Evolutionary conservation across 2,888 invertebrate genomes (phyloP), one percentile per base, ranked within the genome.

Genomic region (Halocaridina rubra): DNA sequence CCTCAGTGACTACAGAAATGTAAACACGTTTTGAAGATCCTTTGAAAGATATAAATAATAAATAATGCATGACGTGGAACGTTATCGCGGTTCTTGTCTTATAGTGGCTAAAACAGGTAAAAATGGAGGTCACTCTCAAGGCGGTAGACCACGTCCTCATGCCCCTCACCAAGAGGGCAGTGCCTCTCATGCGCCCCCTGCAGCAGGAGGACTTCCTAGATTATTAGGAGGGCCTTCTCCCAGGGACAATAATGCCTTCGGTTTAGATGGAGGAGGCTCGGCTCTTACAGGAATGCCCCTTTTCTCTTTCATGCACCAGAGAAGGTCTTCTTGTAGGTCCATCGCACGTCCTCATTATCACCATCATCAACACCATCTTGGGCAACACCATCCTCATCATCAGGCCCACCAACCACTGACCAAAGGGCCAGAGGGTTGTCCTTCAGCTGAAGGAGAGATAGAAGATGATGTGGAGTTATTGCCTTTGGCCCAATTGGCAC

Each of bases 401-500:
- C 53, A 76, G 13, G 61, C 64, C 10, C 79, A 69, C 22, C 71
- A 74, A 29, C 80, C 86, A 79, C 46, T 74, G 79, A 72, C n/a
- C 19, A 3, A 22, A 24, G 59, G 32, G 13, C 10, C 16, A 13
- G 39, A 19, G 30, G 33, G 16, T 22, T 30, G 16, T 59, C 13
- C n/a, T 27, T 24, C 5, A 24, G 16, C 24, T 33, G 72, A 27
- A 16, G 46, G 46, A 2, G 74, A 67, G 8, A 53, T 30, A 7
- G 33, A 32, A 10, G 77, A 81, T 46, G 84, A 86, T 27, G 81
- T 88, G 8, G 88, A 88, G 30, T 79, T 87, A 8, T 39, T 93
- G 88, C 93, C 94, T 64, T 93, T 96, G 88, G 94, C 95, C 10
- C 94, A 95, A 89, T 91, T 96, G 88, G 96, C 96, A 16, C 94